phyloP scores from a whole-genome alignment of 2,113 vertebrate genomes.

The Zosterops pallidus region DNA sequence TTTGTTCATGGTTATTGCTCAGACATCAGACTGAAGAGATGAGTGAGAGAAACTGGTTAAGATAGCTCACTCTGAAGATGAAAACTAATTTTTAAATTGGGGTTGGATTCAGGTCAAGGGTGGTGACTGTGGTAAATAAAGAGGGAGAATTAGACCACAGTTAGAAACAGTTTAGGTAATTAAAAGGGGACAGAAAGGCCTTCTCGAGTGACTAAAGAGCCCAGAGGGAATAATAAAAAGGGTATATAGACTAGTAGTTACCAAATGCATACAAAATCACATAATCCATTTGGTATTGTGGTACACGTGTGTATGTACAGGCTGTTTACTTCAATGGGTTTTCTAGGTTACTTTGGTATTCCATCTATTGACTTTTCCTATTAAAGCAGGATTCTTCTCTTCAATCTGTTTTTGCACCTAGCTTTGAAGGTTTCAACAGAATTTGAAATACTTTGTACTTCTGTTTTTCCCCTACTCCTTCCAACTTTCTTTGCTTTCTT shows the following conservation, averaged over 20 bases:
- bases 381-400: not conserved
- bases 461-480: not conserved
- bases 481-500: not conserved
- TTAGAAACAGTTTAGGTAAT: not conserved
- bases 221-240: not conserved
- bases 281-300: not conserved
- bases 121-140: not conserved
- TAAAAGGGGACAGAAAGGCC: not conserved
- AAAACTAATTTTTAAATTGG: not conserved
- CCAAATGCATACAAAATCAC: not conserved
- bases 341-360: not conserved
- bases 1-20: not conserved
- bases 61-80: not conserved
- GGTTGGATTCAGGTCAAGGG: not conserved
- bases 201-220: not conserved
- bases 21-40: not conserved
- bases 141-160: not conserved
- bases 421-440: not conserved
- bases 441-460: not conserved
- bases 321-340: not conserved
- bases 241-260: not conserved
- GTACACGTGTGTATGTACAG: not conserved
- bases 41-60: not conserved
- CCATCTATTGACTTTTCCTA: not conserved
- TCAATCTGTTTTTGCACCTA: not conserved